A percentile compares a stretch with the other conserved stretches of the same genome.
These are phyloP conservation scores for Lymantria monacha DNA, from an alignment of 2,888 invertebrate genomes.

Conservation along the genomic window DNA sequence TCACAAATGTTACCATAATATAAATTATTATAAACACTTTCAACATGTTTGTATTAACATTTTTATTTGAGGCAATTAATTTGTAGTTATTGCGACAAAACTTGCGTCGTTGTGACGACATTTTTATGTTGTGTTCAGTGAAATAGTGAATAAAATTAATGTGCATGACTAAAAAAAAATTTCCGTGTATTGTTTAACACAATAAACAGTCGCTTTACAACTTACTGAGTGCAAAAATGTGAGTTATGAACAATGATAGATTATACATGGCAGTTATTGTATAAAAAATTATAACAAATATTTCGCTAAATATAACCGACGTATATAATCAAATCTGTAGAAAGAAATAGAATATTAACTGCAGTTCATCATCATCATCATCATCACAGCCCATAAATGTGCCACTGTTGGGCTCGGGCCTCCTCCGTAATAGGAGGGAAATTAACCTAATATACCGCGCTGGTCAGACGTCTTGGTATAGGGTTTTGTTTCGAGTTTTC, in stretches of 20 bases:
- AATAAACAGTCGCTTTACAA: slow-evolving; percentile 39
- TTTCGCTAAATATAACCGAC: too few relatives aligned
- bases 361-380: too few relatives aligned
- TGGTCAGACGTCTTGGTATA: too few relatives aligned
- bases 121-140: slow-evolving; percentile 52
- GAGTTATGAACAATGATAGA: slow-evolving; percentile 4
- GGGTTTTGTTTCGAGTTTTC: too few relatives aligned
- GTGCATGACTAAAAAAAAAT: slow-evolving; percentile 41
- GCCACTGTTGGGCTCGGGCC: too few relatives aligned
- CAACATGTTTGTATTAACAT: slow-evolving; percentile 39
- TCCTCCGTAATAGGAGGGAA: too few relatives aligned
- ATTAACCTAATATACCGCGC: too few relatives aligned
- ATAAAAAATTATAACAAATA: neutral
- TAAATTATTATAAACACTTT: slow-evolving; percentile 32
- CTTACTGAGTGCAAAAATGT: slow-evolving; percentile 18
- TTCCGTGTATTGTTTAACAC: slow-evolving; percentile 66
- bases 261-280: slow-evolving; percentile 15
- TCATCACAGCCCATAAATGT: too few relatives aligned
- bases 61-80: slow-evolving; percentile 46
- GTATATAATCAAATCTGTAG: too few relatives aligned
- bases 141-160: slow-evolving; percentile 52
- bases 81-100: slow-evolving; percentile 44
- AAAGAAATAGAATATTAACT: too few relatives aligned
- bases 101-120: slow-evolving; percentile 45
- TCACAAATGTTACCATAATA: slow-evolving; percentile 32